Evolutionary conservation across 2,888 invertebrate genomes (phyloP), one percentile per base, ranked within the genome.

Genomic region (Standfussiana lucernea): DNA sequence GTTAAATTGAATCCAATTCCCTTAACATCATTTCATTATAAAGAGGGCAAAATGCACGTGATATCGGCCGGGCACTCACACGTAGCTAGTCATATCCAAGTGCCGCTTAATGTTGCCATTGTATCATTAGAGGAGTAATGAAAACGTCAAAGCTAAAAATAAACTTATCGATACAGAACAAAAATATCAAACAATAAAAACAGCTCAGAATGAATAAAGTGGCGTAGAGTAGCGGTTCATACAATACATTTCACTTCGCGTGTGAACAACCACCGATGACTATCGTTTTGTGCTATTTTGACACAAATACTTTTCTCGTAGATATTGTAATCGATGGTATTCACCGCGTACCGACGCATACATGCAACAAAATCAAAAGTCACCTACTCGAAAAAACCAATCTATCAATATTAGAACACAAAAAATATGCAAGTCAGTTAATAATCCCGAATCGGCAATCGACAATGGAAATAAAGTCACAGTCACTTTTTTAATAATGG

Each of bases 391-490:
- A 96, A 95, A 95, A 95, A 96, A 95, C 93, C 95, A 93, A 96
- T 96, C 96, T 96, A 96, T 96, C 96, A 96, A 96, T 96, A 96
- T 96, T 96, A 96, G 94, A 95, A 96, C 94, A 96, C 96, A 96
- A 96, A 96, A 96, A 96, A 96, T 95, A 95, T 96, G 96, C 96
- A 96, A 96, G 96, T 96, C 96, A 96, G 95, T 95, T 96, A 96
- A 96, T 96, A 96, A 96, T 96, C 95, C 96, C 93, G 95, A 96
- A 96, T 96, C 95, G 95, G 95, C 95, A 96, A 94, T 96, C 95
- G 93, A 96, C 96, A 96, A 96, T 96, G 92, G 96, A 95, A 96
- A 96, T 96, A 96, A 96, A 96, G 96, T 96, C 95, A 95, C 95
- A 96, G 96, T 96, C 96, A 96, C 95, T 96, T 96, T 96, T 96